Evolutionary conservation across 2,113 vertebrate genomes (phyloP).

Genomic region (Myrmecophaga tridactyla): DNA sequence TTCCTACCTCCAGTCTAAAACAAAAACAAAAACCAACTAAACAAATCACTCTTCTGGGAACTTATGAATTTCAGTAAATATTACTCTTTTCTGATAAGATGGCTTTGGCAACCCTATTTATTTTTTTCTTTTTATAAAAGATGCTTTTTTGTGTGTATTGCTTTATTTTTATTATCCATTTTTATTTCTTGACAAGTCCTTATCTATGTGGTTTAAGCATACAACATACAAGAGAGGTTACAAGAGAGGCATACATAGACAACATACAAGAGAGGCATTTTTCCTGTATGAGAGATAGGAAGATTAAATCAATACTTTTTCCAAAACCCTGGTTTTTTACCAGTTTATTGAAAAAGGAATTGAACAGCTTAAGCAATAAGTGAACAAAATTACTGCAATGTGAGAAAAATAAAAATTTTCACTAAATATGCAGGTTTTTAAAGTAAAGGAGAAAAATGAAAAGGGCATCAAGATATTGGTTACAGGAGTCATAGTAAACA

Average conservation of each 20-base stretch:
- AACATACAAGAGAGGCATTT: neutral
- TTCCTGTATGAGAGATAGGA: neutral
- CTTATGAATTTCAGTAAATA: constrained; percentile 33
- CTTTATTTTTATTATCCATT: constrained; percentile 41
- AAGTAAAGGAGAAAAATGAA: constrained; percentile 14
- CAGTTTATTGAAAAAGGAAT: neutral
- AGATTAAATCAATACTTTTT: neutral
- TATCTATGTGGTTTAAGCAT: constrained; percentile 29
- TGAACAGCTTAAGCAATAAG: constrained; percentile 19
- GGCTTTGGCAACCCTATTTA: neutral
- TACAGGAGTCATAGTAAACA: neutral
- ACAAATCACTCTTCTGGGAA: neutral
- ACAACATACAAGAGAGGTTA: neutral
- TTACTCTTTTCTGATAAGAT: constrained; percentile 17
- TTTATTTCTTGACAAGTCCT: constrained; percentile 21
- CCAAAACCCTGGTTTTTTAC: neutral
- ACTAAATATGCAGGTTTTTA: constrained; percentile 38
- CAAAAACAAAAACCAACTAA: constrained; percentile 5
- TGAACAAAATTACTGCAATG: constrained; percentile 43
- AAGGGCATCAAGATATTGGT: constrained; percentile 1
- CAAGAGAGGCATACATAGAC: no score
- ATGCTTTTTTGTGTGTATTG: neutral
- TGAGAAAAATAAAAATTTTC: constrained; percentile 40
- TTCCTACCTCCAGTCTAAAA: neutral
- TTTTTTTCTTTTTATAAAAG: constrained; percentile 18